Percentiles rank a stretch among this genome's conserved stretches.
These are phyloP conservation scores for Temnothorax curvispinosus DNA, from an alignment of 1,140 invertebrate genomes.

Conservation along the genomic window DNA sequence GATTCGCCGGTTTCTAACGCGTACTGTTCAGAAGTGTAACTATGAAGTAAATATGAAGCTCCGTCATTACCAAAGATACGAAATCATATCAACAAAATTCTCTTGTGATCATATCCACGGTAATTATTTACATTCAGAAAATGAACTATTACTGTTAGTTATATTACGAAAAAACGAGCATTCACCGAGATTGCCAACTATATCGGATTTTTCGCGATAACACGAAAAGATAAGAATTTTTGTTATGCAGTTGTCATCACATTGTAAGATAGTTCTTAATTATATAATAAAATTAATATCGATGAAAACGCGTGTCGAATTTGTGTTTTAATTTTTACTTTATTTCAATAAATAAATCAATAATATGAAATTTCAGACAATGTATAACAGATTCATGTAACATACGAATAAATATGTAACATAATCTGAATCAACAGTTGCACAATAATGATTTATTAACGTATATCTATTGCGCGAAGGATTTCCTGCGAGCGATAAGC, in stretches of 20 bases:
- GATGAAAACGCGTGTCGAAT: background rate
- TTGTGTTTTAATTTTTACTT: background rate
- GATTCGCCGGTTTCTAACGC: background rate
- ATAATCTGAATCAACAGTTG: constrained; percentile 1
- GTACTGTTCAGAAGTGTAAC: background rate
- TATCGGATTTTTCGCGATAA: background rate
- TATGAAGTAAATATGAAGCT: background rate
- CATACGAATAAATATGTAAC: background rate
- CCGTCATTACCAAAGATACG: background rate
- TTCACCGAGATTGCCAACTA: background rate
- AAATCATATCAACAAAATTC: background rate
- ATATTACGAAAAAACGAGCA: background rate
- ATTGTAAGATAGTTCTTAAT: background rate
- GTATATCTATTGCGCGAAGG: constrained; percentile 3
- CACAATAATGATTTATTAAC: constrained; percentile 1
- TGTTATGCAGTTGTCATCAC: background rate
- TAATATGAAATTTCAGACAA: background rate
- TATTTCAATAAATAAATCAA: background rate
- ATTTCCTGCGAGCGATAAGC: constrained; percentile 42
- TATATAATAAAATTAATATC: background rate
- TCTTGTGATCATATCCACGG: background rate
- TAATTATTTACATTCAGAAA: constrained; percentile 2
- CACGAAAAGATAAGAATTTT: constrained; percentile 24
- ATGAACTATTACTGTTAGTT: background rate
- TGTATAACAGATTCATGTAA: background rate